Evolutionary conservation across 2,888 invertebrate genomes (phyloP), one percentile per base, ranked within the genome.

Genomic region (Abrostola triplasia): DNA sequence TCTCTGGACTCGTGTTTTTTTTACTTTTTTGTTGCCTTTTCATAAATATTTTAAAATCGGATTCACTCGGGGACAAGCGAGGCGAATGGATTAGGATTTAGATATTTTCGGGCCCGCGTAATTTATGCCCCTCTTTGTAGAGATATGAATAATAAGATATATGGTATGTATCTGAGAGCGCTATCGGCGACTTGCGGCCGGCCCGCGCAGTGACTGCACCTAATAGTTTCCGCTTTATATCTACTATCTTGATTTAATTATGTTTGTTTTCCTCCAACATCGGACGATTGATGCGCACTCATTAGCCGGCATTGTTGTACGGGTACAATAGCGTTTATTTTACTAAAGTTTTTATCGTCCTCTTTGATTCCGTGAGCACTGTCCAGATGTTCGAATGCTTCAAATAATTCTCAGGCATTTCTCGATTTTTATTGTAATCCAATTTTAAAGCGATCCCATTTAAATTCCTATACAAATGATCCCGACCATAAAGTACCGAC

Each of bases 1-100:
- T 93, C 90, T 89, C 88, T 91, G 90, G 88, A 88, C 88, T 88
- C 83, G 82, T 82, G 80, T 66, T 69, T 88, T 86, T 84, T 84
- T 79, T 70, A 73, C 75, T 78, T 86, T 89, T 88, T 90, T 90
- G 89, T 88, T 88, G 88, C 88, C 92, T 92, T 92, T 92, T 93
- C 93, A 93, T 93, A 93, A 93, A 93, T 94, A 94, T 94, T 94
- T 93, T 92, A 92, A 92, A 94, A 94, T 93, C 93, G 92, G 92
- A 92, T 92, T 92, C 93, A 89, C 85, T 73, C 90, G 92, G 93
- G 88, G 94, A 93, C 93, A 91, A 83, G 86, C 94, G 92, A 86
- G 87, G 84, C 93, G 91, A 93, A 94, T 93, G 93, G 93, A 93
- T 94, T 93, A 93, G 92, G 91, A 92, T 91, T 93, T 93, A 92